These are phyloP conservation scores for Drosophila busckii DNA, from an alignment of 1,140 invertebrate genomes.

Conservation along the genomic window DNA sequence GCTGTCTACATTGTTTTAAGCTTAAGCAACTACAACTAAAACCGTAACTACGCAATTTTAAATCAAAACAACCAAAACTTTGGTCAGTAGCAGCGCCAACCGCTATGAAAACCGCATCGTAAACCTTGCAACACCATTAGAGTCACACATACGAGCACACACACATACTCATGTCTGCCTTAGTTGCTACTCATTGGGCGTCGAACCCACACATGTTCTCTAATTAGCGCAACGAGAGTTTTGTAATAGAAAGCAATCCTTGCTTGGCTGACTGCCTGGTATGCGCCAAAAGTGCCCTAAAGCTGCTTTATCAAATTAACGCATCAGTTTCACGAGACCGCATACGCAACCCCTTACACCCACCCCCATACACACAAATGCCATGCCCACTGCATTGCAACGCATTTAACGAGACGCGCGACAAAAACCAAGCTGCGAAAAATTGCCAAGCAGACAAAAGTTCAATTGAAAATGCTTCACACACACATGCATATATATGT, in stretches of 20 bases:
- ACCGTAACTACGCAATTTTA: no score
- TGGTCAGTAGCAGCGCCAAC: background rate
- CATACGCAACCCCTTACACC: background rate
- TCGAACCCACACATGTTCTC: conserved; percentile 3
- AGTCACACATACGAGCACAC: conserved; percentile 2
- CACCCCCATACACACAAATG: conserved; percentile 2
- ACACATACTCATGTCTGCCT: background rate
- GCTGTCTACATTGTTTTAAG: no score
- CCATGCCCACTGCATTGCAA: conserved; percentile 28
- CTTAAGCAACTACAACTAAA: no score
- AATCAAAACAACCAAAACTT: background rate
- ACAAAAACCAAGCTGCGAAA: conserved; percentile 38
- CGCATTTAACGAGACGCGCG: conserved; percentile 38
- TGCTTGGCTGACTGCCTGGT: conserved; percentile 28
- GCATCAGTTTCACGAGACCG: conserved; percentile 39
- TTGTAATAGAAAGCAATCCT: conserved; percentile 44
- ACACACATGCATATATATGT: conserved; percentile 5
- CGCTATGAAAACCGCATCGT: conserved; percentile 10
- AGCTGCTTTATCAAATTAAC: conserved; percentile 48
- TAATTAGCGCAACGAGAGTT: conserved; percentile 40
- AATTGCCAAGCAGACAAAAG: conserved; percentile 36
- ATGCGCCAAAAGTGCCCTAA: conserved; percentile 40
- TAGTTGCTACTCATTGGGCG: background rate
- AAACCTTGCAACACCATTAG: conserved; percentile 6
- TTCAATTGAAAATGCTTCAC: conserved; percentile 38